These are phyloP conservation scores for Erithacus rubecula DNA, from an alignment of 2,797 vertebrate genomes.

Conservation along the genomic window DNA sequence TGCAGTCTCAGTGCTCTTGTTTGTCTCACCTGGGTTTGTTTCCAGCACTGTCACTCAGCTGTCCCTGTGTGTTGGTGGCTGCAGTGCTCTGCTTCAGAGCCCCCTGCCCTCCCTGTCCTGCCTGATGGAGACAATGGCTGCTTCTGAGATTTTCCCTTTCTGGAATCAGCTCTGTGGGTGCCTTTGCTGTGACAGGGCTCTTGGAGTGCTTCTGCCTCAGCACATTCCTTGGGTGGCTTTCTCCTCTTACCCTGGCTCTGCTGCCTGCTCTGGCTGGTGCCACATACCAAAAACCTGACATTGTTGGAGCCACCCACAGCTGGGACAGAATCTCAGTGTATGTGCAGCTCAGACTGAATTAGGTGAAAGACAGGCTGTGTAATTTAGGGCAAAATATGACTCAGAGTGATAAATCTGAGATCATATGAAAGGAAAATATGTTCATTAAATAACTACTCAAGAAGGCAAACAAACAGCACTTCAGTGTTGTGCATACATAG, in stretches of 20 bases:
- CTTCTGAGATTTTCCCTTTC: background rate
- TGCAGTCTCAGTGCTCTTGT: background rate
- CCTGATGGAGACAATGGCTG: background rate
- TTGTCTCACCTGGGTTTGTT: background rate
- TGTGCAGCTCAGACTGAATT: background rate
- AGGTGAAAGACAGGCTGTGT: background rate
- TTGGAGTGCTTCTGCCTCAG: rapidly evolving
- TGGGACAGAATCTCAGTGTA: background rate
- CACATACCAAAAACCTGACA: background rate
- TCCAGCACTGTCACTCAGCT: background rate
- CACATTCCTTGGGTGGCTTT: background rate
- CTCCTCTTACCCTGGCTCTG: background rate
- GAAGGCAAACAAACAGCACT: background rate
- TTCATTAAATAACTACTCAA: background rate
- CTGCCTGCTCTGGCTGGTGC: background rate
- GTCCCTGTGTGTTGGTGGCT: background rate
- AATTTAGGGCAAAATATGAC: background rate
- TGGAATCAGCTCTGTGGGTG: background rate
- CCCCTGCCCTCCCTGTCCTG: background rate
- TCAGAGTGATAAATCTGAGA: background rate
- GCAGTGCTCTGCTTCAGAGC: background rate
- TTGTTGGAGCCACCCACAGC: background rate
- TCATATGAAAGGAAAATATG: background rate
- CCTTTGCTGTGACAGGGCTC: background rate
- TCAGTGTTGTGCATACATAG: background rate